Conservation (phyloP, 2,888 invertebrate species). For the Lysandra bellargus region DNA sequence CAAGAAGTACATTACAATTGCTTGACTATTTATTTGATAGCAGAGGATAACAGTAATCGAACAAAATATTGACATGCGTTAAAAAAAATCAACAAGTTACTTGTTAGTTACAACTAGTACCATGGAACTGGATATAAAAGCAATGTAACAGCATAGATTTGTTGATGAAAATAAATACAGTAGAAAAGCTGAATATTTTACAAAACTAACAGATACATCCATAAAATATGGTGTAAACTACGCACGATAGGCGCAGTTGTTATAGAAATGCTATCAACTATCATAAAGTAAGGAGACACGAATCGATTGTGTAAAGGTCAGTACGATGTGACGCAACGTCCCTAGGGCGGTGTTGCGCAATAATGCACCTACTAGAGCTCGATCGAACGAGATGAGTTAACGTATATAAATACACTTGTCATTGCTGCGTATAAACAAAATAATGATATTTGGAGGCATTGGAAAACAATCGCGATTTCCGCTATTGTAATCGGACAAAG, state of each 20-base stretch:
- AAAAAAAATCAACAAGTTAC: too few species aligned
- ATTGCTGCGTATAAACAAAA: not conserved
- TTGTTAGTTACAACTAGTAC: too few species aligned
- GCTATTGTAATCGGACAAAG: constrained; percentile 50
- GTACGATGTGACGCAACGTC: constrained; percentile 67
- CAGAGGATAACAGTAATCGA: too few species aligned
- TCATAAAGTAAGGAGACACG: constrained; percentile 41
- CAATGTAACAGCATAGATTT: too few species aligned
- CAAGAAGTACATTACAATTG: too few species aligned
- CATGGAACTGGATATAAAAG: too few species aligned
- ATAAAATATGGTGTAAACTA: not conserved
- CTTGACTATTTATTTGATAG: too few species aligned
- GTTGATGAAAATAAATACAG: not conserved
- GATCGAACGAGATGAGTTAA: constrained; percentile 3
- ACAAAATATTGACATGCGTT: too few species aligned
- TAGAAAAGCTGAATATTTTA: not conserved
- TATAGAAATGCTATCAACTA: constrained; percentile 8
- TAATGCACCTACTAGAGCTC: constrained; percentile 44
- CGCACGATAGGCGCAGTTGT: not conserved
- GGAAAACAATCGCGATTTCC: constrained; percentile 35
- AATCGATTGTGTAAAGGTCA: constrained; percentile 76
- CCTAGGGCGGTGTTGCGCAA: constrained; percentile 69
- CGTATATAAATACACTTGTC: not conserved
- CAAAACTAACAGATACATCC: not conserved
- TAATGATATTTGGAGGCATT: constrained; percentile 17